phyloP scores from a whole-genome alignment of 2,888 invertebrate genomes.

The Keiferia lycopersicella region DNA sequence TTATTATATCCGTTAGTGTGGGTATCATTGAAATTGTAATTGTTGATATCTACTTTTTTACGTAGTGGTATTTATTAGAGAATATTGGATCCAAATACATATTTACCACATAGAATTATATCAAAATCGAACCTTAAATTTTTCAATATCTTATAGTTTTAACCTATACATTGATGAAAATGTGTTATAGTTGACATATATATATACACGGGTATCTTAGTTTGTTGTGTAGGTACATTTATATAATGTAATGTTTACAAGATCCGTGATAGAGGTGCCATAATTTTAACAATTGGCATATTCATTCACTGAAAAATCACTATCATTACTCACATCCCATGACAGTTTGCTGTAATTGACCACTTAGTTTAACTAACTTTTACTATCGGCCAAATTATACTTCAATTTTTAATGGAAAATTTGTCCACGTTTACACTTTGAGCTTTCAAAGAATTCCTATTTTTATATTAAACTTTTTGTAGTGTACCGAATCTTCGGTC shows the following conservation, averaged over 20 bases:
- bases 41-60: conserved; percentile 73
- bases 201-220: conserved; percentile 55
- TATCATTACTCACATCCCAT: conserved; percentile 21
- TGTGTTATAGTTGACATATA: conserved; percentile 37
- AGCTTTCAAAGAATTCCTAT: conserved; percentile 76
- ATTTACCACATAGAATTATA: conserved; percentile 53
- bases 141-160: conserved; percentile 44
- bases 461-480: conserved; percentile 75
- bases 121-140: conserved; percentile 52
- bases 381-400: conserved; percentile 38
- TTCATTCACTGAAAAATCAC: conserved; percentile 11
- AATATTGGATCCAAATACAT: conserved; percentile 46
- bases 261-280: conserved; percentile 74
- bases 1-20: conserved; percentile 72
- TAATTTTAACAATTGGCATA: conserved; percentile 56
- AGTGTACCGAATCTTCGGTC: conserved; percentile 58
- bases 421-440: conserved; percentile 72
- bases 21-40: conserved; percentile 63
- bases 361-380: conserved; percentile 24
- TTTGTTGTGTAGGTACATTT: conserved; percentile 46
- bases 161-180: conserved; percentile 33
- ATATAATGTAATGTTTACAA: conserved; percentile 42
- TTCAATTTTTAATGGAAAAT: conserved; percentile 46
- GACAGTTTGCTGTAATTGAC: conserved; percentile 17
- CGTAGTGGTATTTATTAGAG: conserved; percentile 62